A percentile compares a stretch with the other conserved stretches of the same genome.
Conservation (phyloP, 30 jellyfish, hydroid and myxozoan species). For the Haliclystus octoradiatus region DNA sequence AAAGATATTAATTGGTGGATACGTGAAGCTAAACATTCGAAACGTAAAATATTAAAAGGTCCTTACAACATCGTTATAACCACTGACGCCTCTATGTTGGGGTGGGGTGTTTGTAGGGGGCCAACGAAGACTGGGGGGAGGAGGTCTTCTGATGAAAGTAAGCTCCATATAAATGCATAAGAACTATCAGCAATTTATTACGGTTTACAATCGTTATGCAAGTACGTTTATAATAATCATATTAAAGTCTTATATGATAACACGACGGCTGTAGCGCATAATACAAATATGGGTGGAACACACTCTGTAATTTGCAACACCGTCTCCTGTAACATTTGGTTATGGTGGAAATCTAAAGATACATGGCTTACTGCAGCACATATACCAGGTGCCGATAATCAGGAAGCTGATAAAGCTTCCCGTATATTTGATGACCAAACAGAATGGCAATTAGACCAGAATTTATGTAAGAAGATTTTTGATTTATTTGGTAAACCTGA, state of each 20-base stretch:
- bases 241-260: slow-evolving; percentile 14
- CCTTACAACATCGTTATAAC: background rate
- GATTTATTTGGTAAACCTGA: background rate
- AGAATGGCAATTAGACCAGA: slow-evolving; percentile 16
- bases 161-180: slow-evolving; percentile 7
- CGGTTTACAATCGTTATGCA: slow-evolving; percentile 8
- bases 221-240: background rate
- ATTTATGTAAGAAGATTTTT: background rate
- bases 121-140: slow-evolving; percentile 27
- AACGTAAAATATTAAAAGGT: slow-evolving; percentile 3
- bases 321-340: slow-evolving; percentile 14
- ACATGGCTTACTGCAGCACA: slow-evolving; percentile 27
- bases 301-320: slow-evolving; percentile 12
- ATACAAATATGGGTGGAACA: slow-evolving; percentile 20
- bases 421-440: background rate
- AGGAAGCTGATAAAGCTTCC: slow-evolving; percentile 19
- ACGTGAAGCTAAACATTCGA: slow-evolving; percentile 1
- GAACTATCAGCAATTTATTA: slow-evolving; percentile 15
- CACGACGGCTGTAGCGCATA: slow-evolving; percentile 21
- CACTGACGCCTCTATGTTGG: slow-evolving; percentile 25
- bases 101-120: slow-evolving; percentile 38
- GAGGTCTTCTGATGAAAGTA: slow-evolving; percentile 9
- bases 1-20: slow-evolving; percentile 25
- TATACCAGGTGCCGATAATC: slow-evolving; percentile 16
- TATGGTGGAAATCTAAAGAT: slow-evolving; percentile 6